A percentile compares a stretch with the other conserved stretches of the same genome.
Evolutionary conservation across 64 coral and sea anemone species (phyloP).

Genomic region (Exaiptasia diaphana): DNA sequence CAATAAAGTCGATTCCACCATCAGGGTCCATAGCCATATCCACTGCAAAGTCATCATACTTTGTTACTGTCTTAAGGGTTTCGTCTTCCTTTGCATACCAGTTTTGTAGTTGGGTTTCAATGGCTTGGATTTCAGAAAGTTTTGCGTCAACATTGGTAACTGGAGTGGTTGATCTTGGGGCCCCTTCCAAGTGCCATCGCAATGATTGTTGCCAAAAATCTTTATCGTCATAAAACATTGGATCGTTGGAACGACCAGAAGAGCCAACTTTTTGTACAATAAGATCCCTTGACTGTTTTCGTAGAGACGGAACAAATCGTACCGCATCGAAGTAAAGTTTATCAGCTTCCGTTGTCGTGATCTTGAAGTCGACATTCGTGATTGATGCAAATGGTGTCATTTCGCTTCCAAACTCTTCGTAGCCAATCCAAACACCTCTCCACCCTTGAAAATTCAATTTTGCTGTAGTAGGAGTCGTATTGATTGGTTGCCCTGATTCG

Average conservation of each 20-base stretch:
- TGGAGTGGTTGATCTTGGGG: neutral
- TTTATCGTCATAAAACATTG: neutral
- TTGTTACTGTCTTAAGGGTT: neutral
- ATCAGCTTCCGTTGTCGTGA: neutral
- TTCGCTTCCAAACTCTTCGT: neutral
- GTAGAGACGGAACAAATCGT: neutral
- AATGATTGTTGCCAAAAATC: slow-evolving; percentile 15
- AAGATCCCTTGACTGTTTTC: slow-evolving; percentile 28
- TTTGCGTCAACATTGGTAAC: neutral
- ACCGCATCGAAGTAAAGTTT: slow-evolving; percentile 22
- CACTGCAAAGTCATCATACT: neutral
- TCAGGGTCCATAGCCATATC: neutral
- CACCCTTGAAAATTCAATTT: slow-evolving; percentile 21
- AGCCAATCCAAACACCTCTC: slow-evolving; percentile 37
- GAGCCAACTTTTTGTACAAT: slow-evolving; percentile 4
- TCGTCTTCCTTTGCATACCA: slow-evolving; percentile 18
- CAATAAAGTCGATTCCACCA: neutral
- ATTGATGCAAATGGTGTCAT: neutral
- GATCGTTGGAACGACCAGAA: neutral
- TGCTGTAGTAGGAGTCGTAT: neutral
- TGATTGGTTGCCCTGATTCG: neutral
- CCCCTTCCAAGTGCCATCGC: neutral
- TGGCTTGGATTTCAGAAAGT: neutral
- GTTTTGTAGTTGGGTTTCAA: slow-evolving; percentile 14
- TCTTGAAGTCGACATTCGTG: neutral